A percentile compares a stretch with the other conserved stretches of the same genome.
Conservation (phyloP, 2,888 invertebrate species). For the Diarsia dahlii region DNA sequence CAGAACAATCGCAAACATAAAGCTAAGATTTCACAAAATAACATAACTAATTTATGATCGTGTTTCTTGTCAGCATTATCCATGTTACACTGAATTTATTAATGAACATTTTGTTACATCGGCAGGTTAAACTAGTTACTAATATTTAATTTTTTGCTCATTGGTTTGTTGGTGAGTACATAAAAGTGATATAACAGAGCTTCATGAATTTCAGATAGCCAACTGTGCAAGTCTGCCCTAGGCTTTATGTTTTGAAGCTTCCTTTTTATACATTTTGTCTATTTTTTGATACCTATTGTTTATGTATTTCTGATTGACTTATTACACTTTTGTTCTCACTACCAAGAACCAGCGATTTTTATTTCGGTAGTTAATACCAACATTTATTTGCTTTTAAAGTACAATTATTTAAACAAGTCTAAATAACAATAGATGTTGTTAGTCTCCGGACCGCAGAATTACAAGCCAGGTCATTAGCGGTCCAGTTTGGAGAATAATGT, state of each 20-base stretch:
- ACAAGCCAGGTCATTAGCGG: slow-evolving; percentile 35
- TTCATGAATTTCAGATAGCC: not conserved
- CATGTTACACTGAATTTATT: not conserved
- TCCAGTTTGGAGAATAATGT: slow-evolving; percentile 35
- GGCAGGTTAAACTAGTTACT: not conserved
- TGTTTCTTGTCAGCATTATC: not conserved
- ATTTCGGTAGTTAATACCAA: no score
- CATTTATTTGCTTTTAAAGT: not conserved
- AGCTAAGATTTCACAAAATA: no score
- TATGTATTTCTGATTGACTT: no score
- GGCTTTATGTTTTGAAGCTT: no score
- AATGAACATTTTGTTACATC: not conserved
- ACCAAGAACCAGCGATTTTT: no score
- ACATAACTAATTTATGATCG: not conserved
- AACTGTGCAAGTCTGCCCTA: no score
- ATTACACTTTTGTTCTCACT: no score
- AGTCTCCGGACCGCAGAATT: slow-evolving; percentile 22
- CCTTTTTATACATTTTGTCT: no score
- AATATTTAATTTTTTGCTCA: not conserved
- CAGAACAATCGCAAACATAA: not conserved
- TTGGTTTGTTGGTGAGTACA: not conserved
- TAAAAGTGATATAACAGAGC: not conserved
- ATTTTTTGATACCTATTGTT: no score
- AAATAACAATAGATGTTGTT: slow-evolving; percentile 36
- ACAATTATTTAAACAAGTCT: not conserved